Evolutionary conservation across 2,113 vertebrate species (phyloP).

Genomic region (Alligator sinensis): DNA sequence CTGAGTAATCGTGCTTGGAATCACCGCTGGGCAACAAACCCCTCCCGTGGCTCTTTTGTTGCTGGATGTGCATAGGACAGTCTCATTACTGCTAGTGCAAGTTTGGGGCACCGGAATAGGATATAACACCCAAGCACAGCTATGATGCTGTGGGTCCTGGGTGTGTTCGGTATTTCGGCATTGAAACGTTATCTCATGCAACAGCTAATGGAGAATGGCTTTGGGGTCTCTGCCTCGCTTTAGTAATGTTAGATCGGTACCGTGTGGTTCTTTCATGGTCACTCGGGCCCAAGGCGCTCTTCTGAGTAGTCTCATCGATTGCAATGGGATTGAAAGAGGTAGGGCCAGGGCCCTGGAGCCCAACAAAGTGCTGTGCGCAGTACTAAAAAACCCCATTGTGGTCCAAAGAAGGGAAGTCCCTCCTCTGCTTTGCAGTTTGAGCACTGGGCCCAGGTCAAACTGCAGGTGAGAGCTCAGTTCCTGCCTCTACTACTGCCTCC

Average conservation of each 20-base stretch:
- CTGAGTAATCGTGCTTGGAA: background rate
- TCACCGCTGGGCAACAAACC: background rate
- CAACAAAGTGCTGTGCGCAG: background rate
- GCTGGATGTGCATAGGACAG: background rate
- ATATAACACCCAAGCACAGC: background rate
- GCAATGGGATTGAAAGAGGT: background rate
- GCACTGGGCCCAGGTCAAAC: background rate
- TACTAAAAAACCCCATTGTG: background rate
- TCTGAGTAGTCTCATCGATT: background rate
- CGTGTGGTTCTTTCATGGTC: background rate
- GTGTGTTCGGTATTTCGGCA: background rate
- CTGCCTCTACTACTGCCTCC: fast-evolving
- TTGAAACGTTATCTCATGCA: background rate
- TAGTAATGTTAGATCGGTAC: too few species aligned
- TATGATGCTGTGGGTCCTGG: background rate
- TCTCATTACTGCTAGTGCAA: background rate
- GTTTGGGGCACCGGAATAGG: background rate
- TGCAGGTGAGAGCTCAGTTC: background rate
- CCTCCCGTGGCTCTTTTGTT: background rate
- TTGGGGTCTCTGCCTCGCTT: too few species aligned
- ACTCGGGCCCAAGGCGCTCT: background rate
- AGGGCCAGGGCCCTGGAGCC: background rate
- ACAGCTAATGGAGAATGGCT: too few species aligned
- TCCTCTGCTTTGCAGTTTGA: background rate
- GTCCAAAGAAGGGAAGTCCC: background rate